Evolutionary conservation across 2,113 vertebrate species (phyloP).

Genomic region (Xenopus borealis): DNA sequence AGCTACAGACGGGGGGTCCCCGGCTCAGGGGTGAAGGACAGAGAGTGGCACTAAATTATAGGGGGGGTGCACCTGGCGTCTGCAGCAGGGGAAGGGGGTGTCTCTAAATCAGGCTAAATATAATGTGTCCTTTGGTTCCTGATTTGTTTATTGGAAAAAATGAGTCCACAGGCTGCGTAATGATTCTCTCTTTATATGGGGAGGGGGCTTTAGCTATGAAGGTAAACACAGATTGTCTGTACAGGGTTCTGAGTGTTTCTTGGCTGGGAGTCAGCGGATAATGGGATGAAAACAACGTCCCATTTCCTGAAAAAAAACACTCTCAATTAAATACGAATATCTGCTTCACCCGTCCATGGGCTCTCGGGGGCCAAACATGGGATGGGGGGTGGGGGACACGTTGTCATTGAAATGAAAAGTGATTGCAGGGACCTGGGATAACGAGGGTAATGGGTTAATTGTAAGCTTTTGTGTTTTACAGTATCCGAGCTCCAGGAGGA

Average conservation of each 20-base stretch:
- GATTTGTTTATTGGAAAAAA: background rate
- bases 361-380: background rate
- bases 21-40: too few relatives aligned
- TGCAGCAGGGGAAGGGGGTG: too few relatives aligned
- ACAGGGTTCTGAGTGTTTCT: constrained; percentile 65
- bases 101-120: too few relatives aligned
- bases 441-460: background rate
- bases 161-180: constrained; percentile 24
- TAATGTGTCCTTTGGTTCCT: too few relatives aligned
- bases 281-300: constrained; percentile 72
- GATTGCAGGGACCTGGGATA: too few relatives aligned
- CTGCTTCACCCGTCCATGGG: constrained; percentile 58
- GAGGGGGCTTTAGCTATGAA: constrained; percentile 52
- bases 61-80: too few relatives aligned
- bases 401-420: too few relatives aligned
- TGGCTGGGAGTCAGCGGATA: constrained; percentile 73
- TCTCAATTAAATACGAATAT: constrained; percentile 71
- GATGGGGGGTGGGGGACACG: background rate
- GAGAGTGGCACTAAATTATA: too few relatives aligned
- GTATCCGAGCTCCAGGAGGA: constrained; percentile 98
- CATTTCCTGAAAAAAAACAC: constrained; percentile 75
- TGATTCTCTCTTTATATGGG: constrained; percentile 56
- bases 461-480: constrained; percentile 55
- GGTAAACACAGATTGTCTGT: constrained; percentile 55
- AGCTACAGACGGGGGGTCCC: too few relatives aligned